Evolutionary conservation across 2,888 invertebrate genomes (phyloP), one percentile per base, ranked within the genome.

Genomic region (Dolichomitus sp.): DNA sequence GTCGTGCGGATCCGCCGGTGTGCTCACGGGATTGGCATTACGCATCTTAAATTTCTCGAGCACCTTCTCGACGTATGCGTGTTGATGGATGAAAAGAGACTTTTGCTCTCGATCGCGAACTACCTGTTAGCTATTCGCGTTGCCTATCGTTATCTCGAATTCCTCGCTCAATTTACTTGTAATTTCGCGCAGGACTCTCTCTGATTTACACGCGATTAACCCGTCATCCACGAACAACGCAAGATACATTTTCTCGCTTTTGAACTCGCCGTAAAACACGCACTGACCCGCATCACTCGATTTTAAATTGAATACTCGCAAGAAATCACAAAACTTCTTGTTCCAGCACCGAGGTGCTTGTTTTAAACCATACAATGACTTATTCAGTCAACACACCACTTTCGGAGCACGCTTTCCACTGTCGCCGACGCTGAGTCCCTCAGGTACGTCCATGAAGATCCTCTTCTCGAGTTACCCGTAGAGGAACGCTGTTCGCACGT

Each of bases 161-260:
- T 4, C 27, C 1, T 9, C n/a, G 1, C 30, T 45, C 2, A 84
- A 57, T 9, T n/a, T n/a, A n/a, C n/a, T n/a, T n/a, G n/a, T n/a
- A n/a, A n/a, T n/a, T n/a, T n/a, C n/a, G n/a, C n/a, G n/a, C n/a
- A n/a, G n/a, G n/a, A n/a, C n/a, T n/a, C n/a, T n/a, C n/a, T n/a
- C n/a, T 1, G 79, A 77, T 59, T 82, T 84, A 0, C 76, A 40
- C 27, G 82, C 80, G 6, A 85, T 57, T 0, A 82, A 37, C 4
- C 86, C 80, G 42, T 86, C 84, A 30, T 86, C 84, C 0, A 84
- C 84, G 69, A 75, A 86, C 12, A 84, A 27, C 1, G 83, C 80
- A 23, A 86, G 42, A 54, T 68, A 82, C 19, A 86, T 57, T 23
- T 12, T 30, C 1, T 50, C 66, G 37, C 27, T 40, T 11, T 77